These are phyloP conservation scores for Charaxes varanes DNA, from an alignment of 1,140 invertebrate genomes.

Conservation along the genomic window DNA sequence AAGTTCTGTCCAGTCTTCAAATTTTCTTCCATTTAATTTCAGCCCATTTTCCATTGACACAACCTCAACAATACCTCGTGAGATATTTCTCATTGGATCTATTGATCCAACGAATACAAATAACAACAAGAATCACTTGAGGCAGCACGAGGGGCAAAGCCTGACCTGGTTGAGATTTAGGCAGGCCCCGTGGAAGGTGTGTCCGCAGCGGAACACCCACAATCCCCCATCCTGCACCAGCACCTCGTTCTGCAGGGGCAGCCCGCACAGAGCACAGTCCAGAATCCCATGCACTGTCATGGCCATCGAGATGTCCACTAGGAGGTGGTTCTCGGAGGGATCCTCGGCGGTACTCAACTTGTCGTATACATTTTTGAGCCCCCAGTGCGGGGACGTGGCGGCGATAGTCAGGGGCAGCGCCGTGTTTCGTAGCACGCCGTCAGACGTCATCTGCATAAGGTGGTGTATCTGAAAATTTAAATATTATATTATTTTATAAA, in stretches of 20 bases:
- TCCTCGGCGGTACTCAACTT: conserved; percentile 17
- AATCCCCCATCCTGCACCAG: conserved; percentile 66
- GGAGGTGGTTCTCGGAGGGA: conserved; percentile 20
- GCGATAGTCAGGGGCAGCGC: conserved; percentile 56
- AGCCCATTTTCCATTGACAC: too few relatives aligned
- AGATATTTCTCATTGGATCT: too few relatives aligned
- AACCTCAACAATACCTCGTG: too few relatives aligned
- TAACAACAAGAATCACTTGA: conserved; percentile 23
- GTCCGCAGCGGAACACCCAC: conserved; percentile 70
- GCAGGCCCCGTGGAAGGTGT: conserved; percentile 66
- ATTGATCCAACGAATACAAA: too few relatives aligned
- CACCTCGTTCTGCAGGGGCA: conserved; percentile 63
- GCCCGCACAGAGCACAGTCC: conserved; percentile 60
- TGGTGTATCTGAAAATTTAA: conserved; percentile 48
- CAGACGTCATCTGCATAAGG: conserved; percentile 36
- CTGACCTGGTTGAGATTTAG: conserved; percentile 67
- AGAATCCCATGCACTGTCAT: conserved; percentile 35
- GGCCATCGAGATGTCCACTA: conserved; percentile 41
- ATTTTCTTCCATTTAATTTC: too few relatives aligned
- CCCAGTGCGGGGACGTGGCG: conserved; percentile 61
- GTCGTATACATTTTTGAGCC: conserved; percentile 39
- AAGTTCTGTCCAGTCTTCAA: too few relatives aligned
- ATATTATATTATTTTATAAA: too few relatives aligned
- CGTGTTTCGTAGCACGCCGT: conserved; percentile 50
- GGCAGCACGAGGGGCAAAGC: conserved; percentile 57